A percentile compares a stretch with the other conserved stretches of the same genome.
phyloP scores from a whole-genome alignment of 1,140 invertebrate genomes.

The Phortica variegata region DNA sequence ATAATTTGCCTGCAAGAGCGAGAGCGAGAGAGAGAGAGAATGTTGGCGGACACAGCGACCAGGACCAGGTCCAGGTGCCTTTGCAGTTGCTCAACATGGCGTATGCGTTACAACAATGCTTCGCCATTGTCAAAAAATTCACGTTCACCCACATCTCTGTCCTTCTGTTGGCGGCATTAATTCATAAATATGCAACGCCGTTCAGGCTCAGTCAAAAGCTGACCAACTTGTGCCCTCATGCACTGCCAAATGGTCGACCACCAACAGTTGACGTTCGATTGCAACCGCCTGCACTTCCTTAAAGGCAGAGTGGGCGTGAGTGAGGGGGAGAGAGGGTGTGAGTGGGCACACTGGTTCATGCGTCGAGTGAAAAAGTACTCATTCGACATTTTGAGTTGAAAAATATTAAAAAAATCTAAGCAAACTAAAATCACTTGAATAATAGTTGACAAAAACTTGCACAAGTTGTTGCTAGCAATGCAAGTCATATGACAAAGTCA shows the following conservation, averaged over 20 bases:
- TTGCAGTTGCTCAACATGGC: too few species aligned
- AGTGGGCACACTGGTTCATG: too few species aligned
- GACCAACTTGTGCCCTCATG: background rate
- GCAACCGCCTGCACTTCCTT: constrained; percentile 5
- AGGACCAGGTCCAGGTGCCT: background rate
- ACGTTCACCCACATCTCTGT: background rate
- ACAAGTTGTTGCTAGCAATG: too few species aligned
- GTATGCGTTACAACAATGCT: too few species aligned
- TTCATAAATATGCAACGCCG: constrained; percentile 10
- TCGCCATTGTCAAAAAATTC: background rate
- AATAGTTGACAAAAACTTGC: too few species aligned
- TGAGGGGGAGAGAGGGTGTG: too few species aligned
- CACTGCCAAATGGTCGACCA: background rate
- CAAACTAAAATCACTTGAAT: too few species aligned
- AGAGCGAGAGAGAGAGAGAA: background rate
- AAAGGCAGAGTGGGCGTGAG: background rate
- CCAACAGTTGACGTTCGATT: too few species aligned
- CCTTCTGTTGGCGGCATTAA: background rate
- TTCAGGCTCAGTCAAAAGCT: background rate
- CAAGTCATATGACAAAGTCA: too few species aligned
- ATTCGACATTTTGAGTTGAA: too few species aligned
- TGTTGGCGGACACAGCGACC: background rate
- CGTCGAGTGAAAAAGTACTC: too few species aligned
- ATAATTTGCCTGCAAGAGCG: constrained; percentile 1
- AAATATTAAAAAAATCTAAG: too few species aligned